Evolutionary conservation across 2,113 vertebrate species (phyloP), one percentile per base, ranked within the genome.

Genomic region (Macquaria ambigua): DNA sequence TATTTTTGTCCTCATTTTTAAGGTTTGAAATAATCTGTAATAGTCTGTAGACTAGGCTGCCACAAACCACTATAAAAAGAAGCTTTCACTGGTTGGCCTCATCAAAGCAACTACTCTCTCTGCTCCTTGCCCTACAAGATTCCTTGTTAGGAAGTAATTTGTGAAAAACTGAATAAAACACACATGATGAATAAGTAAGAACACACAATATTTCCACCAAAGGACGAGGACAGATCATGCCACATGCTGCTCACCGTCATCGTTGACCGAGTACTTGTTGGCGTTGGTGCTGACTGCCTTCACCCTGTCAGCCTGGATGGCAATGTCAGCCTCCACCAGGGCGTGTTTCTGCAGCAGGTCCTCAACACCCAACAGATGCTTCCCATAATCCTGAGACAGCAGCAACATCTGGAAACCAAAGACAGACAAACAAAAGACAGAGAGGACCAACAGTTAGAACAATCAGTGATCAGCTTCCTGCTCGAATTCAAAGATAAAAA

Each of bases 381-480:
- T 99, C 75, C 98, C 98, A 0, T 99, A 99, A 86, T 99, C 98
- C 93, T 99, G 98, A 85, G 98, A 99, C 41, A 99, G 87, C 77
- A 99, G 90, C 77, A 99, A 92, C 95, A 99, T 97, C 98, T 99
- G 90, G 23, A 82, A 25, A 83, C 14, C 70, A 83, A 10, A 62
- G 59, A 73, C 21, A 72, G 2, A 43, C 28, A 68, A 1, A 53
- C 46, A 69, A 8, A 39, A 7, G 23, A 58, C 3, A 46, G 20
- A 62, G 1, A 62, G 5, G 11, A 43, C 8, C 18, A 12, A 23
- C 1, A 5, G 20, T 64, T 1, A 85, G 56, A 0, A 23, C 1
- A 14, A 23, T 34, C 12, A 16, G 20, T 3, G 15, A 46, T 37
- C 21, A 53, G 46, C 7, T 34, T 67, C 31, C 4, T 48, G 6